phyloP scores from a whole-genome alignment of 2,797 vertebrate genomes.

The Pangasius mekongensis region DNA sequence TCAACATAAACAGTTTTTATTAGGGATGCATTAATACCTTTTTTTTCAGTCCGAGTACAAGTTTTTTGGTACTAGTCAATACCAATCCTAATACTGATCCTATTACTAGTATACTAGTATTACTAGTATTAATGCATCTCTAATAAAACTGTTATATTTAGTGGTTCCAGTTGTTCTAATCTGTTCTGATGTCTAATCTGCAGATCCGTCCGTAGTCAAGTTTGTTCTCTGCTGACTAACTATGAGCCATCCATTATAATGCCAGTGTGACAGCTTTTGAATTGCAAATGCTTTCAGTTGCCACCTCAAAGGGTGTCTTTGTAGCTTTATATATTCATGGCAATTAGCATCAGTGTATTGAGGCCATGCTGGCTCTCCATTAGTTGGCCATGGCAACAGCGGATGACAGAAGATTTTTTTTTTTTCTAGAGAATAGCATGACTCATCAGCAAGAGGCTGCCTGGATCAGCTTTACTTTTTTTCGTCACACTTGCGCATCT shows the following conservation, averaged over 20 bases:
- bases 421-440: slow-evolving; percentile 48
- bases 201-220: neutral
- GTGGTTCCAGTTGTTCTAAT: neutral
- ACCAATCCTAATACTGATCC: no score
- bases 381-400: slow-evolving; percentile 57
- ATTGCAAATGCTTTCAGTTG: slow-evolving; percentile 42
- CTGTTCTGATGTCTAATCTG: neutral
- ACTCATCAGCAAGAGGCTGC: slow-evolving; percentile 49
- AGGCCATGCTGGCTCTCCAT: slow-evolving; percentile 36
- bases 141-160: neutral
- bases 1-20: neutral
- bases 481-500: slow-evolving; percentile 54
- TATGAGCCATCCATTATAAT: slow-evolving; percentile 6
- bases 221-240: neutral
- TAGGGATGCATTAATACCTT: neutral
- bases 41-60: no score
- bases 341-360: slow-evolving; percentile 40
- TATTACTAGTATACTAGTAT: neutral
- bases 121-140: neutral
- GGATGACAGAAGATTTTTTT: slow-evolving; percentile 51
- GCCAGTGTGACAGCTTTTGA: neutral
- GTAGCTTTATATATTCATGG: slow-evolving; percentile 47
- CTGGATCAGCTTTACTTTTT: slow-evolving; percentile 36
- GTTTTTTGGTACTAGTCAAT: no score
- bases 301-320: slow-evolving; percentile 42